Evolutionary conservation across 1,140 invertebrate genomes (phyloP).

Genomic region (Gonatopus flavifemur): DNA sequence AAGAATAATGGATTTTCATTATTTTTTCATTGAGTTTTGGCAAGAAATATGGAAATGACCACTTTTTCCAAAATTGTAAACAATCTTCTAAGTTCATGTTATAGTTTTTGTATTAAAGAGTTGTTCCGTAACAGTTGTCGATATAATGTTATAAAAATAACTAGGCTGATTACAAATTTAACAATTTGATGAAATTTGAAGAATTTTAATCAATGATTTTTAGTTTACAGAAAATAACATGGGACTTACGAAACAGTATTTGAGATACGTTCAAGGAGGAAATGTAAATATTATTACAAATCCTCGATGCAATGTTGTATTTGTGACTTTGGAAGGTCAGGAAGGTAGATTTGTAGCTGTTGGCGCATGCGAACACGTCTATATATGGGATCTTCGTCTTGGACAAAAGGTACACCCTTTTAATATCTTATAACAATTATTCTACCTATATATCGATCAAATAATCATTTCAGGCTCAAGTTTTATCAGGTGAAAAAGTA

Average conservation of each 20-base stretch:
- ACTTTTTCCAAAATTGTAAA: too few species aligned
- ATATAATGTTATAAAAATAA: too few species aligned
- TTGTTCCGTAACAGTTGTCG: too few species aligned
- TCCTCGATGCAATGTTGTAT: conserved; percentile 74
- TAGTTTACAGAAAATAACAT: conserved; percentile 63
- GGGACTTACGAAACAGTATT: conserved; percentile 96
- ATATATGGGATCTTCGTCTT: conserved; percentile 91
- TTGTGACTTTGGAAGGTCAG: conserved; percentile 73
- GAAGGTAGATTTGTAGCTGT: conserved; percentile 83
- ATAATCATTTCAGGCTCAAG: conserved; percentile 65
- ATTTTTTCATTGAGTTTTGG: too few species aligned
- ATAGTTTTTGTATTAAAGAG: too few species aligned
- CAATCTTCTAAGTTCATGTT: too few species aligned
- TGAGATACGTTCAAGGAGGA: conserved; percentile 79
- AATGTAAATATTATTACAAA: conserved; percentile 87
- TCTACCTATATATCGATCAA: conserved; percentile 2
- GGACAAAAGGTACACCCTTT: conserved; percentile 76
- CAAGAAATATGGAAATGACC: too few species aligned
- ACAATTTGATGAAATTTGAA: too few species aligned
- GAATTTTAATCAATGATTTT: too few species aligned
- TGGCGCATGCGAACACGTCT: conserved; percentile 89
- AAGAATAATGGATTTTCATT: too few species aligned
- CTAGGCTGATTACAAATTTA: too few species aligned
- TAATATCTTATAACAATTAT: conserved; percentile 16
- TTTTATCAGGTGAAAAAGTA: conserved; percentile 75